Evolutionary conservation across 2,888 invertebrate species (phyloP), one percentile per base, ranked within the genome.

Genomic region (Microdon myrmicae): DNA sequence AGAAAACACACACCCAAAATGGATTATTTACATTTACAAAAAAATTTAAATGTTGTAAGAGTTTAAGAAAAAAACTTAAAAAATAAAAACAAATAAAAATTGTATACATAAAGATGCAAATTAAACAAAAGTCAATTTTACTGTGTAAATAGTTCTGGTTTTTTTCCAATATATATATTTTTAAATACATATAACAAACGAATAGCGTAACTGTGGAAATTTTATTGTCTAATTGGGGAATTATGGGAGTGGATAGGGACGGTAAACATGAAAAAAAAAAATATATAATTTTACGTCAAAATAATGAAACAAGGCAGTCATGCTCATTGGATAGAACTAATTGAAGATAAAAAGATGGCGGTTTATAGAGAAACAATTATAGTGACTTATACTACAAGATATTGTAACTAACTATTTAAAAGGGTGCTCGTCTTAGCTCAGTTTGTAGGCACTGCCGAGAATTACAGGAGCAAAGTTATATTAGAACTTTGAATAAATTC

Each of bases 1-100:
- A 77, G 78, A 77, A 74, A 77, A 79, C 79, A 79, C 79, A 79
- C 79, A 79, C 78, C 79, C 79, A 78, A 64, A 79, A 78, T 75
- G 78, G 78, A 78, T 78, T 78, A 78, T 79, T 78, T 78, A 78
- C 78, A 78, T 76, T 76, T 77, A 78, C 78, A 77, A 76, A 75
- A 74, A 70, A 44, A 48, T 48, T 64, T 53, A 74, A 74, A 74
- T 74, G 72, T 73, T 47, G 51, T 58, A 53, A 53, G 47, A 28
- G 32, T 38, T 35, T 23, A 22, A 37, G 12, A 12, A 13, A 53
- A 43, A 75, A 71, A 71, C 69, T 68, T 58, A 59, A 67, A 59
- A 61, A 69, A 60, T 39, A 59, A 44, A 56, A 58, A 35, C 19
- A 29, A 56, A 35, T 8, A 19, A 58, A 54, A 56, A 66, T 44